Conservation (phyloP, 2,797 vertebrate genomes). For the Sandelia bainsii region DNA sequence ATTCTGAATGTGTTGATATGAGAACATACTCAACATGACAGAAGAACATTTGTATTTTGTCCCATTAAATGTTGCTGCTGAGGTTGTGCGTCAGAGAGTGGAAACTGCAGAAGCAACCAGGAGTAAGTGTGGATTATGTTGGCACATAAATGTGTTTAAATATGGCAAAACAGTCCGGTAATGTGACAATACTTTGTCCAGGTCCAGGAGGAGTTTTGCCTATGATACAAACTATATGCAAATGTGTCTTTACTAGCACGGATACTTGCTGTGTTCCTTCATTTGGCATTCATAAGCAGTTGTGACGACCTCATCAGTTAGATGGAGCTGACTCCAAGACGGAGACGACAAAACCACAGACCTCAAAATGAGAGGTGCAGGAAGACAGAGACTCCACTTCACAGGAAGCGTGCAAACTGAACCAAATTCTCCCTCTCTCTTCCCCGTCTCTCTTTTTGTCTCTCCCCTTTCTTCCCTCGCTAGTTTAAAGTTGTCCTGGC, state of each 20-base stretch:
- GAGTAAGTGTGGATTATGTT: slow-evolving; percentile 3
- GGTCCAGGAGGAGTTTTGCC: slow-evolving; percentile 69
- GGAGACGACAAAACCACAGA: slow-evolving; percentile 81
- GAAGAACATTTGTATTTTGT: slow-evolving; percentile 42
- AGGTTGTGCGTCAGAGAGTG: slow-evolving; percentile 26
- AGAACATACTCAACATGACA: slow-evolving; percentile 45
- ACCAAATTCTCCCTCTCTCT: slow-evolving; percentile 61
- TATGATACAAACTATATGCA: slow-evolving; percentile 69
- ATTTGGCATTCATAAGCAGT: slow-evolving; percentile 79
- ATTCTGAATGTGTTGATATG: slow-evolving; percentile 39
- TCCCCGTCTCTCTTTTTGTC: slow-evolving; percentile 60
- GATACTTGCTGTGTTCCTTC: slow-evolving; percentile 59
- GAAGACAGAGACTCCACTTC: slow-evolving; percentile 79
- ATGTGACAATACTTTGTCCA: slow-evolving; percentile 52
- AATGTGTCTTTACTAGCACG: slow-evolving; percentile 53
- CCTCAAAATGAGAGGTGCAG: slow-evolving; percentile 78
- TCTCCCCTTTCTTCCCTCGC: slow-evolving; percentile 76
- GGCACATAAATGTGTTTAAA: slow-evolving; percentile 10
- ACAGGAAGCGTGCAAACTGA: slow-evolving; percentile 74
- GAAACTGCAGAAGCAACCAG: slow-evolving; percentile 25
- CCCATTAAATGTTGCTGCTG: slow-evolving; percentile 32
- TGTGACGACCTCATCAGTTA: slow-evolving; percentile 86
- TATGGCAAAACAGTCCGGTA: slow-evolving; percentile 33
- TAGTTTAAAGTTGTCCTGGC: slow-evolving; percentile 91
- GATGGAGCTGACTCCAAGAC: slow-evolving; percentile 79